phyloP scores from a whole-genome alignment of 2,113 vertebrate genomes.

The Bos javanicus region DNA sequence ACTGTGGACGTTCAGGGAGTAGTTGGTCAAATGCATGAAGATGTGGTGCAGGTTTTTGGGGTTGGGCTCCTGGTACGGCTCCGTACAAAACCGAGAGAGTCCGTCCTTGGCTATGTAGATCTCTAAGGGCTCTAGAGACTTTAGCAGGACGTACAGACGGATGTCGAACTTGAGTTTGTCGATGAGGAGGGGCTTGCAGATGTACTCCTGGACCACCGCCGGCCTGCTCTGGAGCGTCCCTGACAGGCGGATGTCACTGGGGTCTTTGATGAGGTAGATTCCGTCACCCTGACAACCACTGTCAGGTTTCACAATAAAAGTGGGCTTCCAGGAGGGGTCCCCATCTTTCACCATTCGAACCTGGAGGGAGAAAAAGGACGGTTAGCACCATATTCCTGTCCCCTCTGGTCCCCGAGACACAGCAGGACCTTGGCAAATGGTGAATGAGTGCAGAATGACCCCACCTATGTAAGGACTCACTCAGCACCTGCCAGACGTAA shows the following conservation, averaged over 20 bases:
- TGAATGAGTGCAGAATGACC: not conserved
- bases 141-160: conserved; percentile 95
- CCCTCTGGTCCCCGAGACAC: not conserved
- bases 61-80: conserved; percentile 95
- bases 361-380: conserved; percentile 73
- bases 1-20: conserved; percentile 95
- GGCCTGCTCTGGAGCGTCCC: conserved; percentile 87
- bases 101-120: conserved; percentile 98
- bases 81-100: conserved; percentile 96
- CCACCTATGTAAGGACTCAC: not conserved
- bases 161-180: conserved; percentile 99
- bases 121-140: conserved; percentile 94
- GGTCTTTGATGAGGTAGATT: conserved; percentile 98
- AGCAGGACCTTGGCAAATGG: not conserved
- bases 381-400: not conserved
- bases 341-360: conserved; percentile 89
- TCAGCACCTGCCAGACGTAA: not conserved
- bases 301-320: conserved; percentile 97
- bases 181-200: conserved; percentile 92
- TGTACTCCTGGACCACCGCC: conserved; percentile 95
- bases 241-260: conserved; percentile 85
- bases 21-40: conserved; percentile 99
- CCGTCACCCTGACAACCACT: conserved; percentile 97
- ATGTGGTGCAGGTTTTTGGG: conserved; percentile 94
- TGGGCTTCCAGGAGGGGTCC: conserved; percentile 86